Conservation (phyloP, 2,888 invertebrate genomes). For the Sphecodes monilicornis region DNA sequence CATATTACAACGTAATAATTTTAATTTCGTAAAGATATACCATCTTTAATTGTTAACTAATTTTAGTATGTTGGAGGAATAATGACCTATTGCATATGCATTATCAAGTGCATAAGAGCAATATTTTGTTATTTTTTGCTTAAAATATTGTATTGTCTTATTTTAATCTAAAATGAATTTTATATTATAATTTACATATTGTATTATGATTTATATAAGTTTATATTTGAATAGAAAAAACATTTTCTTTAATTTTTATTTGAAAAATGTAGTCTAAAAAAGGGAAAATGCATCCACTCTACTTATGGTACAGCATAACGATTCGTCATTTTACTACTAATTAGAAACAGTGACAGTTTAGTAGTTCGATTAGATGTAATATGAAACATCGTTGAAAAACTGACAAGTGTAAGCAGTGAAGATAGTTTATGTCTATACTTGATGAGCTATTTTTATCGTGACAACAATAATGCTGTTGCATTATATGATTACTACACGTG, state of each 20-base stretch:
- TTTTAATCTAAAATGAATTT: too few relatives aligned
- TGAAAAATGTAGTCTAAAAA: background rate
- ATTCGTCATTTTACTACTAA: background rate
- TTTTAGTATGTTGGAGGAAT: background rate
- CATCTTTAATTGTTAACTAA: background rate
- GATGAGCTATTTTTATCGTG: constrained; percentile 27
- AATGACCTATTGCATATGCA: background rate
- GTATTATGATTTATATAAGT: too few relatives aligned
- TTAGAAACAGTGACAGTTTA: background rate
- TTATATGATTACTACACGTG: constrained; percentile 1
- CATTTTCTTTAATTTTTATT: background rate
- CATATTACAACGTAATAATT: too few relatives aligned
- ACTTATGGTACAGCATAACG: background rate
- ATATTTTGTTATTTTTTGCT: too few relatives aligned
- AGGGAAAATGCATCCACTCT: background rate
- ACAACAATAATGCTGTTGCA: constrained; percentile 27
- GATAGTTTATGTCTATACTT: background rate
- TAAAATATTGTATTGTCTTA: too few relatives aligned
- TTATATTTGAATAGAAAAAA: background rate
- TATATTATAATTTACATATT: background rate
- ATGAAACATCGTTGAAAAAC: background rate
- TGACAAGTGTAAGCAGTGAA: background rate
- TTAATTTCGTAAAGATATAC: background rate
- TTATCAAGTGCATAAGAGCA: background rate
- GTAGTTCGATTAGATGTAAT: background rate